A percentile compares a stretch with the other conserved stretches of the same genome.
Conservation (phyloP, 2,113 vertebrate species). For the Notothenia coriiceps region DNA sequence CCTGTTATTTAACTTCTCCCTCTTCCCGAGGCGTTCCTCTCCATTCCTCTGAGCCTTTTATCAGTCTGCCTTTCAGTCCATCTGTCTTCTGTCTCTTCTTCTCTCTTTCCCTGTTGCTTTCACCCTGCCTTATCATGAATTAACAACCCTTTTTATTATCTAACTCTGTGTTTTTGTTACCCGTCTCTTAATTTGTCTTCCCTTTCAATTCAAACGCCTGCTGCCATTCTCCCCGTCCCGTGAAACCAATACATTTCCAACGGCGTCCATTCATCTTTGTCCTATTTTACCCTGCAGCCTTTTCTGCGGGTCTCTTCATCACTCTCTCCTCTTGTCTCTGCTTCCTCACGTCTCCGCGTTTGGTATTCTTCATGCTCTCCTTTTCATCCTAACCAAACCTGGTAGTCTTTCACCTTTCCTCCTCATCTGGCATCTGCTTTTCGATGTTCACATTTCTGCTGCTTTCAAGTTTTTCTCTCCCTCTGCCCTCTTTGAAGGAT, state of each 20-base stretch:
- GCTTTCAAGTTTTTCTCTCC: constrained; percentile 34
- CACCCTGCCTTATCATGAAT: constrained; percentile 41
- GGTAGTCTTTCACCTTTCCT: constrained; percentile 12
- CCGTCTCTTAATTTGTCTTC: constrained; percentile 41
- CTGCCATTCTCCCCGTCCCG: constrained; percentile 43
- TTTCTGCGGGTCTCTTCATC: constrained; percentile 35
- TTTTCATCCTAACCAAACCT: constrained; percentile 3
- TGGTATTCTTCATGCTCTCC: constrained; percentile 33
- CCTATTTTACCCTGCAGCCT: constrained; percentile 54
- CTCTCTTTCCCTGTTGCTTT: constrained; percentile 11
- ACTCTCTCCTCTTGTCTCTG: constrained; percentile 32
- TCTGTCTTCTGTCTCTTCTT: constrained; percentile 39
- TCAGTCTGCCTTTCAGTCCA: constrained; percentile 47
- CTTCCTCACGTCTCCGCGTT: constrained; percentile 10
- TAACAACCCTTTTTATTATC: constrained; percentile 59
- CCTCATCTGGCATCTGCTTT: constrained; percentile 21
- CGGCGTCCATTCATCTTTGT: constrained; percentile 61
- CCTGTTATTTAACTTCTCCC: constrained; percentile 63
- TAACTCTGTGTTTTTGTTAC: constrained; percentile 4
- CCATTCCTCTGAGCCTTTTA: constrained; percentile 35
- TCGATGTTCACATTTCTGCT: constrained; percentile 29
- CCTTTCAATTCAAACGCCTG: constrained; percentile 23
- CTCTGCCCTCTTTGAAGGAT: constrained; percentile 19
- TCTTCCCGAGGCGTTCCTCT: constrained; percentile 33
- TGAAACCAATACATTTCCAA: constrained; percentile 52